A percentile compares a stretch with the other conserved stretches of the same genome.
Evolutionary conservation across 2,113 vertebrate species (phyloP).

Genomic region (Butorides virescens): DNA sequence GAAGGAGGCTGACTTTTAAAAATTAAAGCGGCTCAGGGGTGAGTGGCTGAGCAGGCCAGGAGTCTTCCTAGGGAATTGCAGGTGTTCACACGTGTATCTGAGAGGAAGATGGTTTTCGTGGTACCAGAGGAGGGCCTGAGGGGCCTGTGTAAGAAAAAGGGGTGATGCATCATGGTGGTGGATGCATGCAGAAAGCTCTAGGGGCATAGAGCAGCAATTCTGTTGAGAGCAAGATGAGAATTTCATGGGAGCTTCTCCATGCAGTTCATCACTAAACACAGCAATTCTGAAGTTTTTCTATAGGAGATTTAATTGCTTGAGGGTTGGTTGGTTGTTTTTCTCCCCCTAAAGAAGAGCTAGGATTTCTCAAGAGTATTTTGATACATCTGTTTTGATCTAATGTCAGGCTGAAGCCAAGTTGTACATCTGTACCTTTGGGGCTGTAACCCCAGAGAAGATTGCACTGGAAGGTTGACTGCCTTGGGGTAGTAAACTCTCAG

Average conservation of each 20-base stretch:
- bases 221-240: background rate
- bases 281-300: background rate
- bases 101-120: too few relatives aligned
- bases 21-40: background rate
- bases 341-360: background rate
- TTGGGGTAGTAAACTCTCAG: background rate
- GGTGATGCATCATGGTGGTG: fast-evolving
- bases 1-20: background rate
- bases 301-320: background rate
- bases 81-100: background rate
- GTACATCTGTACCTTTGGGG: background rate
- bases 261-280: background rate
- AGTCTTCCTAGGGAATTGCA: background rate
- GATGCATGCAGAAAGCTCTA: background rate
- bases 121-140: background rate
- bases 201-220: background rate
- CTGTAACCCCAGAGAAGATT: background rate
- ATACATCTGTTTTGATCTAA: background rate
- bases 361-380: background rate
- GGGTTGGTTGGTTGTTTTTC: background rate
- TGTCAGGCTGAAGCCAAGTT: background rate
- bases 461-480: background rate
- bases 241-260: background rate
- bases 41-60: background rate
- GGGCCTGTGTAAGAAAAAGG: background rate